Evolutionary conservation across 2,888 invertebrate genomes (phyloP).

Genomic region (Congeria kusceri): DNA sequence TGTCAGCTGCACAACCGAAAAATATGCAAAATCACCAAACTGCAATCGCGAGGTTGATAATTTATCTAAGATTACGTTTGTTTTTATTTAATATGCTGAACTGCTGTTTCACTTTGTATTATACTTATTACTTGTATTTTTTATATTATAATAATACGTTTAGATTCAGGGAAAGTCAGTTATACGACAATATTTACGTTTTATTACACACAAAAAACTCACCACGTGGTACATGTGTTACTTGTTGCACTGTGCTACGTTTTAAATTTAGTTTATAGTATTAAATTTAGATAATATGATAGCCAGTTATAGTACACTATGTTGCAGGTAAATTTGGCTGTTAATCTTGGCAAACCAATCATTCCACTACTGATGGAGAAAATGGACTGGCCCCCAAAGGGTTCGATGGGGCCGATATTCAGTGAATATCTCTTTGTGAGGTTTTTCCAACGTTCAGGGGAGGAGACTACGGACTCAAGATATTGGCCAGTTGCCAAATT

Average conservation of each 20-base stretch:
- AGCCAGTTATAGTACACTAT: neutral
- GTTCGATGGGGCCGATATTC: conserved; percentile 84
- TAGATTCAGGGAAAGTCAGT: too few species aligned
- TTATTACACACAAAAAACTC: too few species aligned
- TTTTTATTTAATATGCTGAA: too few species aligned
- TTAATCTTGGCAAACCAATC: conserved; percentile 81
- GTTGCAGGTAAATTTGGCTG: conserved; percentile 80
- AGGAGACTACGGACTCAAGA: conserved; percentile 73
- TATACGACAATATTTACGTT: too few species aligned
- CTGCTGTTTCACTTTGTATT: too few species aligned
- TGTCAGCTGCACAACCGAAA: conserved; percentile 68
- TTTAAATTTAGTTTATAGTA: too few species aligned
- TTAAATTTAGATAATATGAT: too few species aligned
- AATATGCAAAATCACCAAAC: conserved; percentile 83
- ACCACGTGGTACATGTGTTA: too few species aligned
- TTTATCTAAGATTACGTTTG: neutral
- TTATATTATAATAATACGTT: too few species aligned
- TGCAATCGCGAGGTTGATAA: conserved; percentile 82
- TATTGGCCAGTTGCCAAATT: conserved; percentile 82
- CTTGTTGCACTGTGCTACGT: too few species aligned
- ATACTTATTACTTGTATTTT: too few species aligned
- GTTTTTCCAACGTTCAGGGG: conserved; percentile 75
- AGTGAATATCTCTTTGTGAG: conserved; percentile 83
- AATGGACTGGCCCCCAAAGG: conserved; percentile 83
- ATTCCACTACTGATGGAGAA: conserved; percentile 83